Evolutionary conservation across 2,888 invertebrate genomes (phyloP).

Genomic region (Cantharis flavilabris): DNA sequence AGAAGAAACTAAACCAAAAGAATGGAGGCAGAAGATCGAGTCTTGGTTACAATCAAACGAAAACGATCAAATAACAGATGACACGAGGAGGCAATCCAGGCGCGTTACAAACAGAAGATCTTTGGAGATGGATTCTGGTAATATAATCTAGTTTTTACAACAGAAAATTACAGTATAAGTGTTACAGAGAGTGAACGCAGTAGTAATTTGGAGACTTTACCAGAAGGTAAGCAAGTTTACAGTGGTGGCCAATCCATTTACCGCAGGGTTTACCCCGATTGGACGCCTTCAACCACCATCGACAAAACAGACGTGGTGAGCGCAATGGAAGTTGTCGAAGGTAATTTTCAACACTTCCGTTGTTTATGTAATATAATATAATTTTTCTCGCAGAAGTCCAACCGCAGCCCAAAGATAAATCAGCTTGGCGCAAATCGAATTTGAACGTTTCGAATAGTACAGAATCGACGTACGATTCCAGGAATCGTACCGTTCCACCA

Average conservation of each 20-base stretch:
- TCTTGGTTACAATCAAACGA: constrained; percentile 90
- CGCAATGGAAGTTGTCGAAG: constrained; percentile 86
- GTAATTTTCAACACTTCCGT: constrained; percentile 52
- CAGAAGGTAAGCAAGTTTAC: constrained; percentile 69
- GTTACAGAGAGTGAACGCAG: constrained; percentile 77
- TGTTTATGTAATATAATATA: no score
- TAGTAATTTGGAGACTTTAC: constrained; percentile 72
- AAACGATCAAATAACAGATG: constrained; percentile 74
- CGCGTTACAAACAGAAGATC: constrained; percentile 75
- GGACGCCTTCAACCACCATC: constrained; percentile 78
- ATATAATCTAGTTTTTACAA: not conserved
- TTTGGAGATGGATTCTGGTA: constrained; percentile 85
- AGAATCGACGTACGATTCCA: constrained; percentile 67
- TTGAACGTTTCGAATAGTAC: constrained; percentile 65
- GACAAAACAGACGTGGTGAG: constrained; percentile 83
- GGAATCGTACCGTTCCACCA: constrained; percentile 61
- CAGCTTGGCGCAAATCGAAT: constrained; percentile 75
- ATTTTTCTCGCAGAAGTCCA: constrained; percentile 39
- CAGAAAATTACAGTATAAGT: not conserved
- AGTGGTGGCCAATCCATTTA: constrained; percentile 57
- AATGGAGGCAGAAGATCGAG: constrained; percentile 89
- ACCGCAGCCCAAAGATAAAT: constrained; percentile 71
- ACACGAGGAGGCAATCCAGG: constrained; percentile 66
- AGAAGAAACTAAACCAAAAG: constrained; percentile 64
- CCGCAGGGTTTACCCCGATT: constrained; percentile 72